phyloP scores from a whole-genome alignment of 2,888 invertebrate genomes.

The Tipula helvola region DNA sequence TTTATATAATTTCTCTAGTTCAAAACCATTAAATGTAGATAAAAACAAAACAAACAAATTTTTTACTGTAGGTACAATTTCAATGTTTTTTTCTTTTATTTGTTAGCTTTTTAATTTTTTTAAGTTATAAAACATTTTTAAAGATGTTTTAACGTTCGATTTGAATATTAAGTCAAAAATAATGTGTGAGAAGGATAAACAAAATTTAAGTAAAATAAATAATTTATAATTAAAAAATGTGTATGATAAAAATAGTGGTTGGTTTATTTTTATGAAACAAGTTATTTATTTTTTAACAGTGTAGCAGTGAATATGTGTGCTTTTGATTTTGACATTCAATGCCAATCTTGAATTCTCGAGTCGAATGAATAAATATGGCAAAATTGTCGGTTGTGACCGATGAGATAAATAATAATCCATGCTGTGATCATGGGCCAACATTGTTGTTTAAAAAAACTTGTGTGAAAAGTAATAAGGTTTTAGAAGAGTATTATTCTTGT shows the following conservation, averaged over 20 bases:
- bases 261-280: background rate
- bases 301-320: background rate
- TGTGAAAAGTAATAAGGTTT: slow-evolving; percentile 19
- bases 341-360: background rate
- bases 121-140: background rate
- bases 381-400: slow-evolving; percentile 35
- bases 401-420: slow-evolving; percentile 49
- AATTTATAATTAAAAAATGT: background rate
- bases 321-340: background rate
- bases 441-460: slow-evolving; percentile 48
- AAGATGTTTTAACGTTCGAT: no score
- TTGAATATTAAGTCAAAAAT: background rate
- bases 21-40: slow-evolving; percentile 4
- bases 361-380: background rate
- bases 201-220: background rate
- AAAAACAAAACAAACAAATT: background rate
- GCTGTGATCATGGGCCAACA: slow-evolving; percentile 66
- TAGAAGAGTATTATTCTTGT: slow-evolving; percentile 58
- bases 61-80: background rate
- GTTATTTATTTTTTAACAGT: background rate
- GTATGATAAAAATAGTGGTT: background rate
- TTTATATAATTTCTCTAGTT: background rate
- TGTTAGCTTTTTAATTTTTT: background rate
- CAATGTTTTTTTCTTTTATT: background rate
- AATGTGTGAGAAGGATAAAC: background rate